Conservation (phyloP, 2,113 vertebrate species). For the Dasyornis broadbenti region DNA sequence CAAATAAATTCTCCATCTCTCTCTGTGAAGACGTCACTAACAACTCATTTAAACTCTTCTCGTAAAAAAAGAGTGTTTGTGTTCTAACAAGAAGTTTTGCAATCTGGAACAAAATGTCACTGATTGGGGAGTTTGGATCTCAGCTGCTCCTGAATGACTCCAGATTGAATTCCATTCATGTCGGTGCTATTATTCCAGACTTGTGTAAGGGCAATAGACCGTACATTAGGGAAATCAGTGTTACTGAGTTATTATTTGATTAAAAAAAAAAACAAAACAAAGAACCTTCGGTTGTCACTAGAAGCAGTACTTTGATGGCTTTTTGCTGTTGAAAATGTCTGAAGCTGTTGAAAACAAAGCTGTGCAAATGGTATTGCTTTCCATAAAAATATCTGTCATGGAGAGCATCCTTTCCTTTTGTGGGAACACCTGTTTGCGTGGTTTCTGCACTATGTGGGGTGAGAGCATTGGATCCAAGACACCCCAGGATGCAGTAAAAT, state of each 20-base stretch:
- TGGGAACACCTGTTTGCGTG: conserved; percentile 8
- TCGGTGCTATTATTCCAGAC: not conserved
- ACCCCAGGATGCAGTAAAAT: not conserved
- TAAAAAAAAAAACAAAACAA: conserved; percentile 11
- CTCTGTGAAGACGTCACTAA: conserved; percentile 31
- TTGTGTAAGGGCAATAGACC: not conserved
- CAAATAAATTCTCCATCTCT: conserved; percentile 12
- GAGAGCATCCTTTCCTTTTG: not conserved
- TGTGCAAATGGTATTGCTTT: not conserved
- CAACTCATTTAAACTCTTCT: conserved; percentile 29
- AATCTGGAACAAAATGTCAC: conserved; percentile 36
- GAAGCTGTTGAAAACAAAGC: not conserved
- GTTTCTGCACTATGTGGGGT: conserved; percentile 4
- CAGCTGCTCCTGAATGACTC: conserved; percentile 39
- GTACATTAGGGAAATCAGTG: not conserved
- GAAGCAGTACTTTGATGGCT: not conserved
- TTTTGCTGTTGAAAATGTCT: not conserved
- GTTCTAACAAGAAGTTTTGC: not conserved
- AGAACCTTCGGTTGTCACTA: not conserved
- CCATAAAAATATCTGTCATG: not conserved
- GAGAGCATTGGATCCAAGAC: not conserved
- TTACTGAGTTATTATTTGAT: not conserved
- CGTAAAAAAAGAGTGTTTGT: conserved; percentile 24
- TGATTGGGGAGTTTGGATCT: conserved; percentile 16
- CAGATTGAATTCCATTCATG: conserved; percentile 31